Conservation (phyloP, 2,797 vertebrate species). For the Muscicapa striata region DNA sequence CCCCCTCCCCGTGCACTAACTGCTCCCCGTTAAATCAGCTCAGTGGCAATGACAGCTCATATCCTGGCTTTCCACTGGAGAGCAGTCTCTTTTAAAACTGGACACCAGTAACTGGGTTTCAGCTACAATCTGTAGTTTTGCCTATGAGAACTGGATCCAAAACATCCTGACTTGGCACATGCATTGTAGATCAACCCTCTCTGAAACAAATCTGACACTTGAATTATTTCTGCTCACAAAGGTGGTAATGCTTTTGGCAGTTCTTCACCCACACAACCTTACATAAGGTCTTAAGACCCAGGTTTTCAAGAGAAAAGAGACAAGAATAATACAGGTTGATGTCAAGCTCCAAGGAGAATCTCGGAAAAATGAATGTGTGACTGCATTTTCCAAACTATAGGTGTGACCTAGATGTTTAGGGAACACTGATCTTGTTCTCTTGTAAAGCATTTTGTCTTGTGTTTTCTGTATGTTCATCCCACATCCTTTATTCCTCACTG, state of each 20-base stretch:
- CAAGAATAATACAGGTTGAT: not conserved
- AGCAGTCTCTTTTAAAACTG: not conserved
- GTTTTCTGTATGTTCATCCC: not conserved
- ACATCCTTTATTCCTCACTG: not conserved
- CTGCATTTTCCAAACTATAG: not conserved
- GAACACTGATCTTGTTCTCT: not conserved
- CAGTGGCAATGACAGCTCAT: not conserved
- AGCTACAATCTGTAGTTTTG: not conserved
- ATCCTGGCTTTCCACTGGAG: not conserved
- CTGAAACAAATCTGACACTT: not conserved
- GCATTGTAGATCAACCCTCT: not conserved
- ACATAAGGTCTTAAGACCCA: not conserved
- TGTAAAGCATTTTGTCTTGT: not conserved
- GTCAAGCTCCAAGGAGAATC: not conserved
- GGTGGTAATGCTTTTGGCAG: not conserved
- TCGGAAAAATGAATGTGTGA: not conserved
- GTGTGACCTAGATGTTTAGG: not conserved
- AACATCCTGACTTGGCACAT: not conserved
- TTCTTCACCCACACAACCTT: not conserved
- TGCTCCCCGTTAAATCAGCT: not conserved
- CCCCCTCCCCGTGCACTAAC: not conserved
- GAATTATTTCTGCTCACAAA: not conserved
- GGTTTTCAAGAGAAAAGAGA: not conserved
- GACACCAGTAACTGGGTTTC: not conserved
- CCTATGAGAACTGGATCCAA: not conserved